These are phyloP conservation scores for Ariopsis seemanni DNA, from an alignment of 2,113 vertebrate genomes.

Conservation along the genomic window DNA sequence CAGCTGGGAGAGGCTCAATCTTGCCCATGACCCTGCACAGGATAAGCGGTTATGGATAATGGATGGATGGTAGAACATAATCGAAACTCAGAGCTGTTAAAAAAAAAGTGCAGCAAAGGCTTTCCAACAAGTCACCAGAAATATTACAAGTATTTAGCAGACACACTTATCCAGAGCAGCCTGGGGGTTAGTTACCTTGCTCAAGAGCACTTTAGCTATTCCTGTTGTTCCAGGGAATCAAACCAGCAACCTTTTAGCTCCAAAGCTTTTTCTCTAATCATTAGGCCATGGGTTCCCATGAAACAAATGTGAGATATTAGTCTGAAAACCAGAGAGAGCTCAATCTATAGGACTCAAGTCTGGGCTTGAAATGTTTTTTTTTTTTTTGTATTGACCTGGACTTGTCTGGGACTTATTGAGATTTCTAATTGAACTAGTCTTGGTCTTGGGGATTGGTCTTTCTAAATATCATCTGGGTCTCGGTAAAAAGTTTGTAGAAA, in stretches of 20 bases:
- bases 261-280: too few relatives aligned
- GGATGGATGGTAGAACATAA: too few relatives aligned
- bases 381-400: background rate
- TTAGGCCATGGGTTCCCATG: too few relatives aligned
- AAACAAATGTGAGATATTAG: background rate
- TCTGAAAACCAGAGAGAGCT: background rate
- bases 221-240: too few relatives aligned
- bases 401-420: background rate
- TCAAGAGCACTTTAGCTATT: too few relatives aligned
- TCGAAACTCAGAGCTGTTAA: background rate
- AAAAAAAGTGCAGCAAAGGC: background rate
- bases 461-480: background rate
- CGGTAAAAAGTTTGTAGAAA: background rate
- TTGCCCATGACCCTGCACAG: too few relatives aligned
- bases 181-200: too few relatives aligned
- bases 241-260: too few relatives aligned
- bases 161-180: too few relatives aligned
- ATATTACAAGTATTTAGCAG: too few relatives aligned
- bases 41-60: too few relatives aligned
- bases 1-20: too few relatives aligned
- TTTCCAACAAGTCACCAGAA: background rate
- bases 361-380: background rate
- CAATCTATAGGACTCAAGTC: background rate
- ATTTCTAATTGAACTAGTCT: background rate
- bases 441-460: background rate